Evolutionary conservation across 2,888 invertebrate species (phyloP).

Genomic region (Sarcophaga carnaria): DNA sequence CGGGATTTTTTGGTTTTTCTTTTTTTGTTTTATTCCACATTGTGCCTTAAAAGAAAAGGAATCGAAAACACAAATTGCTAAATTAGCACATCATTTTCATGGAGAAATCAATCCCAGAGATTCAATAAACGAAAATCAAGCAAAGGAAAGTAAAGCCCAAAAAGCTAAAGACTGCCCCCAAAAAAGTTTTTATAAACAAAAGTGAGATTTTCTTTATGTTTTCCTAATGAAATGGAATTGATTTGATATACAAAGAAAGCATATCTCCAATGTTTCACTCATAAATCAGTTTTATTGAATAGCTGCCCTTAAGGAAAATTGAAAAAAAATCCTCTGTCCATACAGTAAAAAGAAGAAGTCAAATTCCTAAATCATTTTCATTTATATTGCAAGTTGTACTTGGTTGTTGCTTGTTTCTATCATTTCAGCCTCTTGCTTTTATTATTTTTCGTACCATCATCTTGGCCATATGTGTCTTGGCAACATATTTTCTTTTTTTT

Average conservation of each 20-base stretch:
- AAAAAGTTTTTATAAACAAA: background rate
- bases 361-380: too few relatives aligned
- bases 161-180: background rate
- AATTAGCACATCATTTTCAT: slow-evolving; percentile 65
- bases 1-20: background rate
- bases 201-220: too few relatives aligned
- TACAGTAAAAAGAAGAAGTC: too few relatives aligned
- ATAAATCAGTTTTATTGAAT: slow-evolving; percentile 57
- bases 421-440: background rate
- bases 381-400: background rate
- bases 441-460: slow-evolving; percentile 32
- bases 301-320: slow-evolving; percentile 54
- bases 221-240: too few relatives aligned
- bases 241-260: too few relatives aligned
- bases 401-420: too few relatives aligned
- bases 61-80: slow-evolving; percentile 65
- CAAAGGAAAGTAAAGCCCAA: background rate
- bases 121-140: slow-evolving; percentile 13
- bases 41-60: background rate
- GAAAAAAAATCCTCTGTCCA: slow-evolving; percentile 27
- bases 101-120: slow-evolving; percentile 7
- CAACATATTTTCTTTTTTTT: too few relatives aligned
- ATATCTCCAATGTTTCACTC: slow-evolving; percentile 19
- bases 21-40: background rate
- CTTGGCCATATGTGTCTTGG: slow-evolving; percentile 54